Conservation (phyloP, 2,888 invertebrate genomes). For the Periphyllus acericola region DNA sequence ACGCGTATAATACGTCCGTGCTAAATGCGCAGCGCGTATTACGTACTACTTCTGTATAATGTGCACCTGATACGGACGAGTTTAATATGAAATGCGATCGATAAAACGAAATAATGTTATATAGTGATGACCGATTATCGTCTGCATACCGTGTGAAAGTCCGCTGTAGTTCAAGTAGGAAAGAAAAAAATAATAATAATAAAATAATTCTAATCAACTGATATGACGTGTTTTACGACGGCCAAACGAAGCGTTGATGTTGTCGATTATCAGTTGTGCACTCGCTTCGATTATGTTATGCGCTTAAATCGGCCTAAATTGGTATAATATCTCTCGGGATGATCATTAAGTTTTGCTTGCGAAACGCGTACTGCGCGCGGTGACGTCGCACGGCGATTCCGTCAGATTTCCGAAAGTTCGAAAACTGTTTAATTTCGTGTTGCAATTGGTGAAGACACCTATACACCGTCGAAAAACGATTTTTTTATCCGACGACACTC, state of each 20-base stretch:
- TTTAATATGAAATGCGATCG: neutral
- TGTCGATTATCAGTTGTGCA: neutral
- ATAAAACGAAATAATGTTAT: neutral
- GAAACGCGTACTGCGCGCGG: neutral
- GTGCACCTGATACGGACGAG: neutral
- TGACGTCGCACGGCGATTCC: neutral
- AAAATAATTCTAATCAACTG: neutral
- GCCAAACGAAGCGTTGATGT: constrained; percentile 3
- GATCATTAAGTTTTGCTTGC: neutral
- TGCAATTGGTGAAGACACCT: no score
- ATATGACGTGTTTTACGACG: constrained; percentile 34
- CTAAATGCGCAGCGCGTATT: neutral
- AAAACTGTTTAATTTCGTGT: neutral
- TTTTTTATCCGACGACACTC: neutral
- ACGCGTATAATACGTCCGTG: no score
- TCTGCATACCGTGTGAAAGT: constrained; percentile 11
- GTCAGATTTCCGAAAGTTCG: neutral
- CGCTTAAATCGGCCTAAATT: neutral
- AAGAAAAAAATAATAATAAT: neutral
- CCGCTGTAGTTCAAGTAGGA: neutral
- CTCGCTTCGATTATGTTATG: neutral
- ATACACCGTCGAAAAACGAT: neutral
- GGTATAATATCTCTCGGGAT: neutral
- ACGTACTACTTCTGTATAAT: neutral
- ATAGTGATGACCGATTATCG: neutral